Conservation (phyloP, 2,797 vertebrate species). For the Silurus aristotelis region DNA sequence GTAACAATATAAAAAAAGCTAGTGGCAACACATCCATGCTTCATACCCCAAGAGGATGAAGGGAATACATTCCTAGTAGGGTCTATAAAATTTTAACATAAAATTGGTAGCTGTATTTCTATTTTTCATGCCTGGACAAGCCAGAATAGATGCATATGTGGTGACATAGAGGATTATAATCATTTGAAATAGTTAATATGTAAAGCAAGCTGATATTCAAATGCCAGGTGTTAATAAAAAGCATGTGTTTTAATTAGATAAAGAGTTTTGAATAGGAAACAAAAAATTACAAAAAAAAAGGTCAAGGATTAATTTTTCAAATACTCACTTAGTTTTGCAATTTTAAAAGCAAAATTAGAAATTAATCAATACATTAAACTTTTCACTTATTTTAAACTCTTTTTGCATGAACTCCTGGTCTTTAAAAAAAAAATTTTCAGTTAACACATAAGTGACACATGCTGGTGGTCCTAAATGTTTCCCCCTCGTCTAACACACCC, state of each 20-base stretch:
- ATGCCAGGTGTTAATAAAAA: not conserved
- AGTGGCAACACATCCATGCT: conserved; percentile 1
- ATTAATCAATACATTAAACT: not conserved
- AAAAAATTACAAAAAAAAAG: too few relatives aligned
- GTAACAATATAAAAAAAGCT: not conserved
- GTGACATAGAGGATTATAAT: not conserved
- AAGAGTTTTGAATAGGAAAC: too few relatives aligned
- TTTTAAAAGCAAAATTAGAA: not conserved
- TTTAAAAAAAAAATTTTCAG: not conserved
- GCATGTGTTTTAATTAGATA: too few relatives aligned
- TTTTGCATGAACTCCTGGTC: not conserved
- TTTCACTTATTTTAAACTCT: not conserved
- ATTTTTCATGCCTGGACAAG: not conserved
- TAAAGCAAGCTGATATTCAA: not conserved
- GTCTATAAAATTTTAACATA: not conserved
- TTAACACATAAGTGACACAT: not conserved
- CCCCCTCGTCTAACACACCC: not conserved
- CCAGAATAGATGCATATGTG: not conserved
- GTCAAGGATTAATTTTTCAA: too few relatives aligned
- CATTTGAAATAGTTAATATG: not conserved
- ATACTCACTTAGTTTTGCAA: not conserved
- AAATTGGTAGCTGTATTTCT: conserved; percentile 5
- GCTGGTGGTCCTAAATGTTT: not conserved
- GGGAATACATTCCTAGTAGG: not conserved
- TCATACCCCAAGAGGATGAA: conserved; percentile 11